Evolutionary conservation across 2,797 vertebrate species (phyloP), one percentile per base, ranked within the genome.

Genomic region (Manis javanica): DNA sequence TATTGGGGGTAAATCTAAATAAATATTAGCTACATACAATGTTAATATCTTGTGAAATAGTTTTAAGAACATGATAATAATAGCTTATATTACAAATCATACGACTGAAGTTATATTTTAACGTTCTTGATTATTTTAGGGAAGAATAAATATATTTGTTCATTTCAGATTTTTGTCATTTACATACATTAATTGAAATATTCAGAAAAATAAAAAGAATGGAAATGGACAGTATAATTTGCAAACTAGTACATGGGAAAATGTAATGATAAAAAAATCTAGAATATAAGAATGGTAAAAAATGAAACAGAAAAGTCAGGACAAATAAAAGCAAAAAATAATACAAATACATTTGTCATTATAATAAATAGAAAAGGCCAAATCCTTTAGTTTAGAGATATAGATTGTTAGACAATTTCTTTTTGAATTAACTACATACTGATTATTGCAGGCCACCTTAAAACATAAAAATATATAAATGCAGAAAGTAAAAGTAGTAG

Each of bases 391-490:
- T 57, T 55, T 57, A 79, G 18, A 87, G 46, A 91, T 12, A 49
- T n/a, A 90, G 26, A 37, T 11, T 83, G 39, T 46, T 31, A 91
- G 49, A 78, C 5, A 9, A 55, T 39, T 57, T 46, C 51, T 85
- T 49, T 29, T 26, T 19, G 88, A 82, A 37, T 57, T 66, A 86
- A 82, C 39, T 77, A 15, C 37, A 49, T 82, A 18, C 13, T 66
- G 21, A 81, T 79, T 89, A 83, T n/a, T 71, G 31, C 51, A 72
- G n/a, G 34, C 3, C 7, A 4, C 6, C 19, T 26, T 69, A 79
- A 94, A 81, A 84, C 12, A 96, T 26, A 84, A 92, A 49, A 82
- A 63, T 57, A 66, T 37, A 84, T 34, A 94, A 59, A 49, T 31
- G 51, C 31, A 71, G 31, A 69, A 78, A 78, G 14, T 39, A 59